phyloP scores from a whole-genome alignment of 2,888 invertebrate genomes.

The Coremacera marginata region DNA sequence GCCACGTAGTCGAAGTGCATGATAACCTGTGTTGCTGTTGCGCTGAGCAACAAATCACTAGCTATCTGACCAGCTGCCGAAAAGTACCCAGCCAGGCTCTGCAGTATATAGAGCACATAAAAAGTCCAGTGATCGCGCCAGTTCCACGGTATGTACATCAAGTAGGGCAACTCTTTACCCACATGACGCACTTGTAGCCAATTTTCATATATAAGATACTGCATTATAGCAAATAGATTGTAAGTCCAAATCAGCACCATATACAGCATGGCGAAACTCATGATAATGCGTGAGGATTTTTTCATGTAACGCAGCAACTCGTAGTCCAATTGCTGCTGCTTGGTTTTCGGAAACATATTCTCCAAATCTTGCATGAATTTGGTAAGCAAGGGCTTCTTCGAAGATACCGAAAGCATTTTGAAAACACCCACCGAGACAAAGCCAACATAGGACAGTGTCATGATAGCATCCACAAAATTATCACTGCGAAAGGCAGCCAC shows the following conservation, averaged over 20 bases:
- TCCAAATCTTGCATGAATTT: slow-evolving; percentile 44
- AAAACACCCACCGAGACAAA: slow-evolving; percentile 47
- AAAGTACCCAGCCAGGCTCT: slow-evolving; percentile 57
- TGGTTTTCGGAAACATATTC: slow-evolving; percentile 47
- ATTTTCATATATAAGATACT: slow-evolving; percentile 54
- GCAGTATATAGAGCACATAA: slow-evolving; percentile 52
- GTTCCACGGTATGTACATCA: slow-evolving; percentile 55
- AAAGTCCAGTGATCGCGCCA: slow-evolving; percentile 55
- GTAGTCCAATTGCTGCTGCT: slow-evolving; percentile 42
- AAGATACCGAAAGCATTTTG: slow-evolving; percentile 51
- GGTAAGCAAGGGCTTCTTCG: slow-evolving; percentile 43
- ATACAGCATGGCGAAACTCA: slow-evolving; percentile 58
- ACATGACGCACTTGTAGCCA: slow-evolving; percentile 49
- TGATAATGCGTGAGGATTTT: slow-evolving; percentile 49
- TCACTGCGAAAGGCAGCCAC: slow-evolving; percentile 43
- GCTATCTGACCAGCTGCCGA: slow-evolving; percentile 60
- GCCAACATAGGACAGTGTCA: slow-evolving; percentile 51
- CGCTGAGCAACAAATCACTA: slow-evolving; percentile 61
- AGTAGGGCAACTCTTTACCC: slow-evolving; percentile 54
- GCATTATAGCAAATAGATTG: slow-evolving; percentile 57
- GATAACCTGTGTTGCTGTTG: slow-evolving; percentile 58
- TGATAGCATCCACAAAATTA: slow-evolving; percentile 50
- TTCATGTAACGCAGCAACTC: slow-evolving; percentile 47
- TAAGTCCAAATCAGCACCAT: slow-evolving; percentile 62
- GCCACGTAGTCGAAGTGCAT: slow-evolving; percentile 64